Conservation (phyloP, 2,113 vertebrate genomes). For the Pluvialis apricaria region DNA sequence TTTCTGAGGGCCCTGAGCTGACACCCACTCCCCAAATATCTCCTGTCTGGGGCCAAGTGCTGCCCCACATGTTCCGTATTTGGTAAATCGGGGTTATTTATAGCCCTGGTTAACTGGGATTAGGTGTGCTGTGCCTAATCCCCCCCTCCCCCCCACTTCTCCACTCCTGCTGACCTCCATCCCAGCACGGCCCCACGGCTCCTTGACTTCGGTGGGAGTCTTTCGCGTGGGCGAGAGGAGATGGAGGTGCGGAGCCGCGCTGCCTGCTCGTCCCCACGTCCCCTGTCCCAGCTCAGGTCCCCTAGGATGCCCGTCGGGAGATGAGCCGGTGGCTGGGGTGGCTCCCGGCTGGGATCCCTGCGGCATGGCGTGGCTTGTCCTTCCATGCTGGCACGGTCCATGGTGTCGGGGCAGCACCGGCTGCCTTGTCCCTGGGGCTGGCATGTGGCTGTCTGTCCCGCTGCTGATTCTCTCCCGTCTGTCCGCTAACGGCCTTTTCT, state of each 20-base stretch:
- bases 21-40: not conserved
- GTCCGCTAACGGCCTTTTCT: not conserved
- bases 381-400: fast-evolving
- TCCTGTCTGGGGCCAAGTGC: not conserved
- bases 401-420: not conserved
- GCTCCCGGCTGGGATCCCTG: not conserved
- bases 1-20: not conserved
- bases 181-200: not conserved
- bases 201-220: not conserved
- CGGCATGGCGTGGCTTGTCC: not conserved
- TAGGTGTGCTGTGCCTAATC: slow-evolving; percentile 53
- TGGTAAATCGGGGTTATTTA: slow-evolving; percentile 51
- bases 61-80: not conserved
- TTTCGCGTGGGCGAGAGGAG: not conserved
- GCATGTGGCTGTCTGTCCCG: fast-evolving
- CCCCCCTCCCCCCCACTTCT: slow-evolving; percentile 4
- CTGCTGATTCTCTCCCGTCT: not conserved
- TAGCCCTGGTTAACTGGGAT: slow-evolving; percentile 21
- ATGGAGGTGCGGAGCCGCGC: not conserved
- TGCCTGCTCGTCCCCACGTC: fast-evolving
- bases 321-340: not conserved
- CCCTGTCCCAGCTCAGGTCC: not conserved
- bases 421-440: not conserved
- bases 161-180: slow-evolving; percentile 26
- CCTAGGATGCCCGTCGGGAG: fast-evolving